These are phyloP conservation scores for Natator depressus DNA, from an alignment of 2,113 vertebrate species.

Conservation along the genomic window DNA sequence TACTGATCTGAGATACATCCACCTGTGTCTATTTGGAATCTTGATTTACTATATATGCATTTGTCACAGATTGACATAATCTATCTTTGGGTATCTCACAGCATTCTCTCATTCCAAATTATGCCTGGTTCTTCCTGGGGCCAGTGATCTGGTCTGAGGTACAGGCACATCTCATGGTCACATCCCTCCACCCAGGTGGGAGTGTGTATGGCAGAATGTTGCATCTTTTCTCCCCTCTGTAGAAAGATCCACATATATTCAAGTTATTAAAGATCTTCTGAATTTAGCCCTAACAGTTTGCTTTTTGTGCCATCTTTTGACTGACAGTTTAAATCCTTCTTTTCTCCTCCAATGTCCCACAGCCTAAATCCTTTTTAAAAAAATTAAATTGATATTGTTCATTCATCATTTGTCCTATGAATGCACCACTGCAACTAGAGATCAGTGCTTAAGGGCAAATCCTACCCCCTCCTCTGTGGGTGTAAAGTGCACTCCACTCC, in stretches of 20 bases:
- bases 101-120: not conserved
- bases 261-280: not conserved
- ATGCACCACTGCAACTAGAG: not conserved
- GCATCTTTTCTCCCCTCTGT: not conserved
- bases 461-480: not conserved
- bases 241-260: not conserved
- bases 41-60: no score
- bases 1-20: not conserved
- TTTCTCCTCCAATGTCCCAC: not conserved
- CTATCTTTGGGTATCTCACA: not conserved
- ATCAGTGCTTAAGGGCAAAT: not conserved
- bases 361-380: not conserved
- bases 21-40: no score
- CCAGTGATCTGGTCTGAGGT: not conserved
- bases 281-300: not conserved
- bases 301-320: not conserved
- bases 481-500: not conserved
- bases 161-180: not conserved
- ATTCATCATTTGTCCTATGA: not conserved
- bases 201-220: not conserved
- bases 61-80: not conserved
- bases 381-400: not conserved
- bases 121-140: not conserved
- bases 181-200: not conserved
- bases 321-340: not conserved